Evolutionary conservation across 2,888 invertebrate genomes (phyloP).

Genomic region (Dicycla oo): DNA sequence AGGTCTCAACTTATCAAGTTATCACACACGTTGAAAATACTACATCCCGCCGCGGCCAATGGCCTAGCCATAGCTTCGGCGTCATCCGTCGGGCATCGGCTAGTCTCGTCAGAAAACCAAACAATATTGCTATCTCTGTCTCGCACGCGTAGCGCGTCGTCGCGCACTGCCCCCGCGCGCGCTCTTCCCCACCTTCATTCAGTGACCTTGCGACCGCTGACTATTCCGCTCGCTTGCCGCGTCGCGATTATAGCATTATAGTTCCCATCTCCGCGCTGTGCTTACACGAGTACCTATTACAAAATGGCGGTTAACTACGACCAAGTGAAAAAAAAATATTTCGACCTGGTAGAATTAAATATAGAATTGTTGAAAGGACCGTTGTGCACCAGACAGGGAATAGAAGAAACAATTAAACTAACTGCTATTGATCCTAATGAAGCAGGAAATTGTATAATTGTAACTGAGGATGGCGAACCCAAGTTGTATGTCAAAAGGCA

Average conservation of each 20-base stretch:
- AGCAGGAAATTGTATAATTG: not conserved
- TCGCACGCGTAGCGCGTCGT: not conserved
- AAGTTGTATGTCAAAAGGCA: constrained; percentile 20
- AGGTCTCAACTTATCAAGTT: no score
- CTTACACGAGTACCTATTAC: constrained; percentile 3
- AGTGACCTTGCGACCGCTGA: constrained; percentile 38
- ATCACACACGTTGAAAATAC: no score
- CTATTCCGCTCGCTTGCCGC: constrained; percentile 3
- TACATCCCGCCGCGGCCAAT: no score
- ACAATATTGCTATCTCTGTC: constrained; percentile 33
- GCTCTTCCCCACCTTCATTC: not conserved
- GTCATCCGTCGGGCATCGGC: not conserved
- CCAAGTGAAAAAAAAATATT: constrained; percentile 2
- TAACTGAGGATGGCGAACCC: not conserved
- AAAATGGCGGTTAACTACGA: constrained; percentile 49
- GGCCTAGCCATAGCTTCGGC: not conserved
- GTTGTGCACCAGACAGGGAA: not conserved
- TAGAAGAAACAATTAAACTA: constrained; percentile 13
- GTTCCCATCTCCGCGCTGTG: not conserved
- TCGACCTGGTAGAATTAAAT: not conserved
- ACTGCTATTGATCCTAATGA: not conserved
- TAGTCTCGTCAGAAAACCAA: not conserved
- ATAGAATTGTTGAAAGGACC: not conserved
- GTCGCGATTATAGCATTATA: constrained; percentile 3
- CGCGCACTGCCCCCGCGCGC: not conserved